A percentile compares a stretch with the other conserved stretches of the same genome.
phyloP scores from a whole-genome alignment of 2,888 invertebrate species.

The Protula sp. region DNA sequence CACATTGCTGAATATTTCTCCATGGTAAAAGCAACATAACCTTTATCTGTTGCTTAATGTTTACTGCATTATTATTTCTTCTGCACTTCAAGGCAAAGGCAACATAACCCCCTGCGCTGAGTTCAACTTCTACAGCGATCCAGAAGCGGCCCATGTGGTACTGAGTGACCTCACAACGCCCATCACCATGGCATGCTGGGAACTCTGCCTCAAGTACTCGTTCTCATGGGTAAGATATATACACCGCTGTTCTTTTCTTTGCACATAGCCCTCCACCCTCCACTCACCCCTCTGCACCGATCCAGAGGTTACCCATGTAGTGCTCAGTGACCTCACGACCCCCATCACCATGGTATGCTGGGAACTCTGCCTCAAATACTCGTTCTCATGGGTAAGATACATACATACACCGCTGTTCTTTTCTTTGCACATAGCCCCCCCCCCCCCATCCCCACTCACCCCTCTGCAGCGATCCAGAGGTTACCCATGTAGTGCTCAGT shows the following conservation, averaged over 20 bases:
- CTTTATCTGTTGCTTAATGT: no score
- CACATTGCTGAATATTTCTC: no score
- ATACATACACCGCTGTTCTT: no score
- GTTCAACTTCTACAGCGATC: slow-evolving; percentile 72
- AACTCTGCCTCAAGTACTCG: slow-evolving; percentile 53
- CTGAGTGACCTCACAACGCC: slow-evolving; percentile 60
- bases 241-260: no score
- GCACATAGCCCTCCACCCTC: no score
- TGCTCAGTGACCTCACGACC: slow-evolving; percentile 60
- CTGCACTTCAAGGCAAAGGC: slow-evolving; percentile 52
- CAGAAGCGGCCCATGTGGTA: slow-evolving; percentile 72
- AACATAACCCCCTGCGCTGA: slow-evolving; percentile 60
- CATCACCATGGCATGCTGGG: slow-evolving; percentile 67
- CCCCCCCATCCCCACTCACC: slow-evolving; percentile 71
- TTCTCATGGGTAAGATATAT: slow-evolving; percentile 20
- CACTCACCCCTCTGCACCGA: no score
- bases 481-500: slow-evolving; percentile 67
- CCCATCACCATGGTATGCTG: slow-evolving; percentile 66
- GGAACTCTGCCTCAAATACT: slow-evolving; percentile 58
- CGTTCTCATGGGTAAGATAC: slow-evolving; percentile 18
- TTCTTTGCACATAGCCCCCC: slow-evolving; percentile 38
- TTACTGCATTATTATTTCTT: no score
- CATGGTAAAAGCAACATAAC: no score
- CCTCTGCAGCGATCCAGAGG: slow-evolving; percentile 73
- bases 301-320: no score